These are phyloP conservation scores for Corbicula japonica DNA, from an alignment of 2,888 invertebrate genomes.

Conservation along the genomic window DNA sequence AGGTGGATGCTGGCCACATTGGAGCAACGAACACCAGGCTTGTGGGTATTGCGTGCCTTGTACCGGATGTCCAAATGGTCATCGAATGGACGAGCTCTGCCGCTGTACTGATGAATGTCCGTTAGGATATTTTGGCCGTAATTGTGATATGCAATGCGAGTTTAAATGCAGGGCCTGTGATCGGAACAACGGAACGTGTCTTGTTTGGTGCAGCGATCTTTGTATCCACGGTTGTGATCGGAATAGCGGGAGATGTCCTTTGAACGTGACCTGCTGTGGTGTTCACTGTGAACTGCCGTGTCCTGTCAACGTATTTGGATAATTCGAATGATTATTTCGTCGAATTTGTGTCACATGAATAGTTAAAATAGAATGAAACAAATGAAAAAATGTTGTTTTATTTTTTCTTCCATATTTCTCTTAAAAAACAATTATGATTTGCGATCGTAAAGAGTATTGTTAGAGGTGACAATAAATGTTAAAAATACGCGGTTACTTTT, in stretches of 20 bases:
- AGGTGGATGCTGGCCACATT: slow-evolving; percentile 15
- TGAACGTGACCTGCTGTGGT: not conserved
- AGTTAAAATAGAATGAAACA: no score
- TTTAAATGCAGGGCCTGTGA: slow-evolving; percentile 13
- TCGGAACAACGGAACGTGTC: not conserved
- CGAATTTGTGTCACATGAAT: no score
- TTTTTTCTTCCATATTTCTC: no score
- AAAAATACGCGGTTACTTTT: no score
- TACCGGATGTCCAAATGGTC: slow-evolving; percentile 2
- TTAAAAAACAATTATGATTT: no score
- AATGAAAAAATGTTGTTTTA: no score
- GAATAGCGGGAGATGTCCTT: not conserved
- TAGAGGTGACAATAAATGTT: no score
- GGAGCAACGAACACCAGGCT: not conserved
- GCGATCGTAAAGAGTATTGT: no score
- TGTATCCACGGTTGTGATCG: slow-evolving; percentile 9
- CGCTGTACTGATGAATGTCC: slow-evolving; percentile 21
- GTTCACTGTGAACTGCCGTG: no score
- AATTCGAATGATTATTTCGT: no score
- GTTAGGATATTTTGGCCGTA: not conserved
- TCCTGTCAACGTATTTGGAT: no score
- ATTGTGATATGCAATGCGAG: slow-evolving; percentile 3
- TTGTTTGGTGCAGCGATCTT: slow-evolving; percentile 23
- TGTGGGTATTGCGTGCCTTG: slow-evolving; percentile 8
- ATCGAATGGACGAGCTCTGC: slow-evolving; percentile 13